Evolutionary conservation across 23 tunicate genomes (phyloP).

Genomic region (Halocynthia aurantium): DNA sequence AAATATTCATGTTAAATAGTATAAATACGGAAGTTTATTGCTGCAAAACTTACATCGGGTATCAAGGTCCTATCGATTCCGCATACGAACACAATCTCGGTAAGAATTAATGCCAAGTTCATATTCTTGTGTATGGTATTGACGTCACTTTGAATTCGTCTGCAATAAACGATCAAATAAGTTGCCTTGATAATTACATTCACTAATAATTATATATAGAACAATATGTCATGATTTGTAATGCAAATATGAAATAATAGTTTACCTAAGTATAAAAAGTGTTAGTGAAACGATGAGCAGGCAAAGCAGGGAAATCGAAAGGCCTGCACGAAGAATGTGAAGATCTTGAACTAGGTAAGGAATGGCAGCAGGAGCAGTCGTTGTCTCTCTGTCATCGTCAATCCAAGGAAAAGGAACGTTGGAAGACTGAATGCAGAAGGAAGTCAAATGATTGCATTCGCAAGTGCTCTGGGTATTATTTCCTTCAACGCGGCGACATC

Average conservation of each 20-base stretch:
- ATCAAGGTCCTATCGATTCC: constrained; percentile 32
- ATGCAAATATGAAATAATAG: neutral
- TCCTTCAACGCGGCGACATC: constrained; percentile 39
- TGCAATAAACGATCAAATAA: neutral
- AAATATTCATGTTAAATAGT: too few species aligned
- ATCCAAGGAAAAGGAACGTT: constrained; percentile 31
- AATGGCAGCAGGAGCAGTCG: neutral
- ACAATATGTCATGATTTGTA: neutral
- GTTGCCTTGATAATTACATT: neutral
- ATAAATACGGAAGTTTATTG: neutral
- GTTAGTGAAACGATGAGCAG: constrained; percentile 36
- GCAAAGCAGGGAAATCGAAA: constrained; percentile 32
- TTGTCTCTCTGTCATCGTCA: constrained; percentile 15
- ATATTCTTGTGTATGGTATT: constrained; percentile 73
- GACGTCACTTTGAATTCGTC: constrained; percentile 34
- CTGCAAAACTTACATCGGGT: constrained; percentile 42
- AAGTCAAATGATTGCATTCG: constrained; percentile 77
- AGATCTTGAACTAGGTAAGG: constrained; percentile 7
- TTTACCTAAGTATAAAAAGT: constrained; percentile 51
- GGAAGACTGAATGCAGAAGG: constrained; percentile 77
- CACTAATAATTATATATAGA: neutral
- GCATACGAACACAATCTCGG: constrained; percentile 45
- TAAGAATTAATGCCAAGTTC: constrained; percentile 17
- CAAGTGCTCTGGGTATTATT: constrained; percentile 58
- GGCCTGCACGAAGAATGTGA: constrained; percentile 43